These are phyloP conservation scores for Azemiops feae DNA, from an alignment of 2,113 vertebrate species.

Conservation along the genomic window DNA sequence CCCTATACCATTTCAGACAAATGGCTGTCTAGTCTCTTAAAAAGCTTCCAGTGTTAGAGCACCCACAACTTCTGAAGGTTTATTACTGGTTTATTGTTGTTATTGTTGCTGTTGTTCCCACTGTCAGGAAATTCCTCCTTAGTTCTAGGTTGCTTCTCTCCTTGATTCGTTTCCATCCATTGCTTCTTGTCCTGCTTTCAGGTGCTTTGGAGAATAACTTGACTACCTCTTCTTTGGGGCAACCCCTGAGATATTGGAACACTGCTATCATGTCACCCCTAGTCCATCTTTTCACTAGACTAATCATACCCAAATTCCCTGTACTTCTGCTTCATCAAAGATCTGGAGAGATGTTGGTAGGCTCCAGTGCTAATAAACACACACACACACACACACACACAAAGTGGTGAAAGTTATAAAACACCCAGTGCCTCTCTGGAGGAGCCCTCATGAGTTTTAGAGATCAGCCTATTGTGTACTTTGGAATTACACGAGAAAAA, in stretches of 20 bases:
- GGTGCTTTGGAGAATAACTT: neutral
- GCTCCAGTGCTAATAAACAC: slow-evolving; percentile 44
- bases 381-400: neutral
- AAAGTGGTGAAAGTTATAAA: slow-evolving; percentile 82
- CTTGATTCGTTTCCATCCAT: neutral
- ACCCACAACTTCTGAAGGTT: too few relatives aligned
- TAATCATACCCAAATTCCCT: slow-evolving; percentile 59
- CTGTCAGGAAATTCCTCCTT: neutral
- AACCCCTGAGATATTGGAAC: rapidly evolving
- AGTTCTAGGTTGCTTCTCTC: neutral
- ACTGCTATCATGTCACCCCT: neutral
- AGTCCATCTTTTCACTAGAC: neutral
- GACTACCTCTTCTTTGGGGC: neutral
- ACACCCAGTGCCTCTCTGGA: slow-evolving; percentile 53
- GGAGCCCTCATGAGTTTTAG: slow-evolving; percentile 51
- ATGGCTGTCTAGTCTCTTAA: too few relatives aligned
- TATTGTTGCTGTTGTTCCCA: too few relatives aligned
- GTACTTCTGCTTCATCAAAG: slow-evolving; percentile 72
- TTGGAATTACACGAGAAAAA: slow-evolving; percentile 70
- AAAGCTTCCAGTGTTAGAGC: too few relatives aligned
- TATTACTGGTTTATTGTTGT: too few relatives aligned
- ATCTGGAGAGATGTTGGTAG: slow-evolving; percentile 65
- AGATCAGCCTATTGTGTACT: slow-evolving; percentile 67
- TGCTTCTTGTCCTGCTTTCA: neutral
- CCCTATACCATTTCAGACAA: too few relatives aligned